Conservation (phyloP, 2,888 invertebrate species). For the Pachycephus smyrnensis region DNA sequence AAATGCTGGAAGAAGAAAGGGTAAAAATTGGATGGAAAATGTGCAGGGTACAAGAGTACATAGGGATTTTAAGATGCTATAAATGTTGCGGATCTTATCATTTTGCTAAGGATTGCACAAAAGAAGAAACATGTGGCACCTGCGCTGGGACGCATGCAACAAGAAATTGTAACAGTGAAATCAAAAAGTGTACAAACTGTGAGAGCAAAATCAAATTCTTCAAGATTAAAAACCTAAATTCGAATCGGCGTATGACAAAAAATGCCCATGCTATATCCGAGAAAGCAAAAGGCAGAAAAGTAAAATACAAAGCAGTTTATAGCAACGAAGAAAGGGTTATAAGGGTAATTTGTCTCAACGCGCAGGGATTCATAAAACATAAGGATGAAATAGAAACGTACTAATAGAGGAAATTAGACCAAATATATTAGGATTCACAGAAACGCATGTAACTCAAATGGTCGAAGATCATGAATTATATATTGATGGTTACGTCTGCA, state of each 20-base stretch:
- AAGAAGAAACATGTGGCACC: conserved; percentile 21
- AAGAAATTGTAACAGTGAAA: conserved; percentile 15
- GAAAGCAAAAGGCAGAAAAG: conserved; percentile 10
- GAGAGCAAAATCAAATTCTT: conserved; percentile 5
- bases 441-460: background rate
- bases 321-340: conserved; percentile 19
- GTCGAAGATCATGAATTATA: too few species aligned
- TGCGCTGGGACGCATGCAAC: conserved; percentile 21
- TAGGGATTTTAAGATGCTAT: conserved; percentile 24
- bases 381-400: conserved; percentile 22
- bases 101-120: conserved; percentile 26
- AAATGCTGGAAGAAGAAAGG: conserved; percentile 10
- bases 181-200: conserved; percentile 25
- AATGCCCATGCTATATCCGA: conserved; percentile 18
- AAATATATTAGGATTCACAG: conserved; percentile 19
- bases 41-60: conserved; percentile 18
- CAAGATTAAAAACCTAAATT: conserved; percentile 12
- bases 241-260: too few species aligned
- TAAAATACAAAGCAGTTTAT: conserved; percentile 12
- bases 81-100: conserved; percentile 28
- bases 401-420: conserved; percentile 4
- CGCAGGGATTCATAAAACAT: conserved; percentile 23
- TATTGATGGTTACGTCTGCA: background rate
- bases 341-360: conserved; percentile 19
- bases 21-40: conserved; percentile 22